Percentiles rank a stretch among this genome's conserved stretches.
These are phyloP conservation scores for Chrysoperla carnea DNA, from an alignment of 1,140 invertebrate genomes.

Conservation along the genomic window DNA sequence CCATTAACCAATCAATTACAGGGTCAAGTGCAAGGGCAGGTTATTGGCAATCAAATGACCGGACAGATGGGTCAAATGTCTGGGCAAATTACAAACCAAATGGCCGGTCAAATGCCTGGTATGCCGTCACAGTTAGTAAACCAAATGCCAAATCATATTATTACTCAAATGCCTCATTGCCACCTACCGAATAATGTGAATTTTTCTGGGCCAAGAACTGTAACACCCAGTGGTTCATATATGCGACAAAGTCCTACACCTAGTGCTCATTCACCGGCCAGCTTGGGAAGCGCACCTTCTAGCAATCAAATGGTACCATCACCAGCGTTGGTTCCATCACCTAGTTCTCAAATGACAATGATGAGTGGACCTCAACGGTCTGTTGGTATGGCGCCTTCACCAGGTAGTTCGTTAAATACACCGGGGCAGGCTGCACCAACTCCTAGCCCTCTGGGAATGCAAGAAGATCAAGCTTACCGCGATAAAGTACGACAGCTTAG, in stretches of 20 bases:
- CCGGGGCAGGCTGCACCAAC: slow-evolving; percentile 48
- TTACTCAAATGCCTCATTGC: slow-evolving; percentile 23
- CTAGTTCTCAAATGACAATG: slow-evolving; percentile 37
- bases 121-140: slow-evolving; percentile 25
- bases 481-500: slow-evolving; percentile 83
- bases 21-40: slow-evolving; percentile 19
- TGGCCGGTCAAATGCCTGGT: slow-evolving; percentile 19
- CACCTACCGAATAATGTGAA: slow-evolving; percentile 18
- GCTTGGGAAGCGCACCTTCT: slow-evolving; percentile 32
- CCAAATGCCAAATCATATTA: slow-evolving; percentile 14
- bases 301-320: slow-evolving; percentile 48
- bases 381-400: slow-evolving; percentile 55
- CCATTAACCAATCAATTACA: slow-evolving; percentile 18
- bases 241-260: slow-evolving; percentile 1
- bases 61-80: slow-evolving; percentile 8
- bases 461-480: slow-evolving; percentile 76
- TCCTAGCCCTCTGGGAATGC: slow-evolving; percentile 43
- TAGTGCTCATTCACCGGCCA: slow-evolving; percentile 44
- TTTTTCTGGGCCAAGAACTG: slow-evolving; percentile 15
- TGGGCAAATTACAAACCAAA: slow-evolving; percentile 24
- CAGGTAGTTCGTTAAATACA: slow-evolving; percentile 63
- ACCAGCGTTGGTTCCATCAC: slow-evolving; percentile 51
- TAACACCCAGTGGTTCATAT: slow-evolving; percentile 9
- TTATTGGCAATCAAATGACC: slow-evolving; percentile 19
- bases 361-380: slow-evolving; percentile 22